Base-by-base conservation (phyloP, 2,113 vertebrate species). In the Saccopteryx leptura region DNA sequence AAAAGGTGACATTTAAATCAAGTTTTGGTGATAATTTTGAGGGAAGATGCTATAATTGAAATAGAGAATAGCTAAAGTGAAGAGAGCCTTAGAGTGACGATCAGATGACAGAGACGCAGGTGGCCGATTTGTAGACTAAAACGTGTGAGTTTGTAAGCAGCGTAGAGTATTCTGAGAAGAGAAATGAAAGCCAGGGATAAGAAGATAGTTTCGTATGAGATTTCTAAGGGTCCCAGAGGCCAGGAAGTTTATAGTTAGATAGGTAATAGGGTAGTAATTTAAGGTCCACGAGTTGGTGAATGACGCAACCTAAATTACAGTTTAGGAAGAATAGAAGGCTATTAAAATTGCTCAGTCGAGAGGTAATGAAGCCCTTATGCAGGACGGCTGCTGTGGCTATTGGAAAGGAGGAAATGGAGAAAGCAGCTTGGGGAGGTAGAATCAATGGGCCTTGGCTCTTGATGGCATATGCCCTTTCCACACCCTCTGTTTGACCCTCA, bases 291-390 rank as follows among this genome's bases (percentile, higher is more conserved):
- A 82, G 92, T 96, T 31, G 60, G 69, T 13, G 76, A 94, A 39
- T 5, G 18, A 91, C 85, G 48, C n/a, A 82, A 92, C 92, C 54
- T 76, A 60, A 97, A 93, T 72, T 82, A 50, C 52, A 76, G 33
- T 75, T 92, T 79, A 93, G 83, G 79, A 92, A 84, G 97, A 95
- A 91, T 18, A 92, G 79, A 97, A 91, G 66, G 15, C 72, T 82
- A 74, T n/a, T 71, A 65, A 66, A 66, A 83, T 90, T 56, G 84
- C 48, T 84, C 71, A 48, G 76, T 60, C 74, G 39, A 82, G 46
- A 88, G 94, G 85, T 82, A 95, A 95, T 97, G 92, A 91, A 91
- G 86, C n/a, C 26, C 54, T 56, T 90, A 79, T 65, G 58, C 52
- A 61, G 63, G 66, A 75, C 52, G 63, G 46, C 12, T 89, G 78